A percentile compares a stretch with the other conserved stretches of the same genome.
These are phyloP conservation scores for Mohoua ochrocephala DNA, from an alignment of 2,113 vertebrate species.

Conservation along the genomic window DNA sequence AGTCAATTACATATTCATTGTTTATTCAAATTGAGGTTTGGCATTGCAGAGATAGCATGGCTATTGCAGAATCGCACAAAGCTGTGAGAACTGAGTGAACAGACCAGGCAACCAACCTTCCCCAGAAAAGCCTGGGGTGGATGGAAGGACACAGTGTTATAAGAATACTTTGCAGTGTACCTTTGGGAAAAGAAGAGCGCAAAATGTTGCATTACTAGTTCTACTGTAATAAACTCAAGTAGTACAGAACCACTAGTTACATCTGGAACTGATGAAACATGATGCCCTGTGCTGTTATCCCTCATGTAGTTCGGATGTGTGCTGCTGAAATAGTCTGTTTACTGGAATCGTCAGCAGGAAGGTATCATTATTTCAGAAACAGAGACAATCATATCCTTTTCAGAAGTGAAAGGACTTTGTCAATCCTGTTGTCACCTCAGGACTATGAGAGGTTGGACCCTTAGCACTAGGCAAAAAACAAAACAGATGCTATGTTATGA, in stretches of 20 bases:
- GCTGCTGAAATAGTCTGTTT: background rate
- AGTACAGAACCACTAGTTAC: background rate
- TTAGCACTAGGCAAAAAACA: background rate
- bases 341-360: rapidly evolving
- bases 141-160: background rate
- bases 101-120: background rate
- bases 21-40: background rate
- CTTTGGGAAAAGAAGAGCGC: background rate
- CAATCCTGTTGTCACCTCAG: background rate
- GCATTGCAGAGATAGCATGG: background rate
- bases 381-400: background rate
- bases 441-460: background rate
- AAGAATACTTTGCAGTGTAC: background rate
- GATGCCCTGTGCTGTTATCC: background rate
- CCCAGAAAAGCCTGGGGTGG: too few species aligned
- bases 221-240: background rate
- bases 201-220: background rate
- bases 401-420: background rate
- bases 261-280: background rate
- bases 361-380: background rate
- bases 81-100: background rate
- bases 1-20: background rate
- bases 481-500: background rate
- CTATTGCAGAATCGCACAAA: background rate
- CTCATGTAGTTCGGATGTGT: background rate